Percentiles rank a stretch among this genome's conserved stretches.
Conservation (phyloP, 2,113 vertebrate genomes). For the Emydura subglobosa region DNA sequence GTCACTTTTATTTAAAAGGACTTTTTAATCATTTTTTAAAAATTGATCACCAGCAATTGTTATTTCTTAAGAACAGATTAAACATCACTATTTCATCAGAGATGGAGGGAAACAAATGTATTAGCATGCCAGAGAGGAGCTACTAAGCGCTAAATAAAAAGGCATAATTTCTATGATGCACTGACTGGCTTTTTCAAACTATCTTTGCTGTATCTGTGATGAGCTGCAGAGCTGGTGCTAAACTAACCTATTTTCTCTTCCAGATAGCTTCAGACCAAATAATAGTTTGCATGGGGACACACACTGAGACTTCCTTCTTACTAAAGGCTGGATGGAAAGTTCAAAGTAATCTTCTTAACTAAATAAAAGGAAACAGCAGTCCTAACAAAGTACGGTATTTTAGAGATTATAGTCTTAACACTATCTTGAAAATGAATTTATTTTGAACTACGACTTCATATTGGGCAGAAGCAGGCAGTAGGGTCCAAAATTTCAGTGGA, state of each 20-base stretch:
- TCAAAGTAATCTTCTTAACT: slow-evolving; percentile 28
- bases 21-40: not conserved
- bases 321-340: slow-evolving; percentile 13
- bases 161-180: not conserved
- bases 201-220: not conserved
- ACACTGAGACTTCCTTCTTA: slow-evolving; percentile 22
- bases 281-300: not conserved
- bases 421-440: not conserved
- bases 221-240: not conserved
- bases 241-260: not conserved
- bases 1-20: not conserved
- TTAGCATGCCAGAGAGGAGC: not conserved
- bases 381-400: not conserved
- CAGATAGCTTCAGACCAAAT: slow-evolving; percentile 23
- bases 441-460: not conserved
- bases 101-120: not conserved
- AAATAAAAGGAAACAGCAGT: not conserved
- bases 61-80: not conserved
- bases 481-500: not conserved
- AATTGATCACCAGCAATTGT: not conserved
- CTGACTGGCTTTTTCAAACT: slow-evolving; percentile 8
- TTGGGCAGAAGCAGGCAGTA: not conserved
- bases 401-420: not conserved
- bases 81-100: not conserved
- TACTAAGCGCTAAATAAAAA: not conserved